Base-by-base conservation (phyloP, 1,140 invertebrate genomes). In the Trinorchestia longiramus region DNA sequence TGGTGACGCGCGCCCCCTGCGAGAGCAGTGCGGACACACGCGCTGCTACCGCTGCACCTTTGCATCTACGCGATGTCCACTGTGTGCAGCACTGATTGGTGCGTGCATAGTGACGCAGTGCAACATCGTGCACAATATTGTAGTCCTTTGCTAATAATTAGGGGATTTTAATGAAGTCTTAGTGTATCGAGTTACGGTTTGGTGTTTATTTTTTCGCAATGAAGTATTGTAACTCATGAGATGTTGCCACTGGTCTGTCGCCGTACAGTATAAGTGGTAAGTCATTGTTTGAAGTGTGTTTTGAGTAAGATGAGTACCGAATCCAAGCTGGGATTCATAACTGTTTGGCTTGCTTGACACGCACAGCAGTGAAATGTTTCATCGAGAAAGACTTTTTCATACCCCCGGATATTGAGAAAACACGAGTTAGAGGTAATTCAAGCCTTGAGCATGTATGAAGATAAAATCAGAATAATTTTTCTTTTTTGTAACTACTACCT, bases 1-100 rank as follows among this genome's bases (percentile, higher is more conserved):
- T 36, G 92, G 92, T 6, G 92, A 94, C 92, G 92, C 92, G 43
- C 92, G 92, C 43, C 92, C 92, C 43, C 92, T 94, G 92, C 43
- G 92, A 19, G 92, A 94, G 44, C 8, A 94, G 44, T 94, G 92
- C 43, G 92, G 92, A 0, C 92, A 94, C 92, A 94, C 92, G 43
- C 92, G 92, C 43, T 94, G 92, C 92, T 94, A 94, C 92, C 92
- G 92, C 92, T 94, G 92, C 92, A 94, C 92, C 92, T 94, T 94
- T 47, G 43, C 92, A 0, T 94, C 92, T 44, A n/a, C 92, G 41
- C 43, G 40, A 44, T 94, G 92, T 47, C 92, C 92, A 8, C 92
- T 94, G 11, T 94, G 92, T 40, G 44, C 92, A 0, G 92, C 92
- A 28, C 92, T 94, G 4, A 3, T 94, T 6, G 92, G 92, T 94